Evolutionary conservation across 2,113 vertebrate species (phyloP), one percentile per base, ranked within the genome.

Genomic region (Opisthocomus hoazin): DNA sequence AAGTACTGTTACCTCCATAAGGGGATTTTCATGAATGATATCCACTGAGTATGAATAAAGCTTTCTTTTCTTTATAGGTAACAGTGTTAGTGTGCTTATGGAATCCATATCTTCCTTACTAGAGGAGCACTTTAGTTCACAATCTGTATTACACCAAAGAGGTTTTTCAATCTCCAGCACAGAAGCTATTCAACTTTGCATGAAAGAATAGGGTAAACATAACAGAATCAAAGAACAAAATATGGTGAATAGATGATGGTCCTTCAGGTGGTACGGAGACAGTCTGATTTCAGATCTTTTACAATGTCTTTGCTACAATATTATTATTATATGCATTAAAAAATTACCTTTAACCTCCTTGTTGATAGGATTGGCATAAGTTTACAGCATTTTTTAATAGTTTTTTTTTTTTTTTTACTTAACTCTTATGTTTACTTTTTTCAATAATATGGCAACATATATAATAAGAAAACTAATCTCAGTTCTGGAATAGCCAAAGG

Each of bases 401-500:
- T 1, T 18, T 2, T 0, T 0, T 2, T 17, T 2, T 17, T 41
- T 53, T 75, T 41, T 32, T 11, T 4, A 53, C 4, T 24, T 43
- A 64, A n/a, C 5, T 16, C 2, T 37, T 36, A 12, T 7, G 5
- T 53, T 63, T 56, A 20, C 12, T 12, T 73, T 79, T 86, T 84
- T 54, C 20, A 61, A 41, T 5, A n/a, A 39, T 20, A 34, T 45
- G 24, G 23, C 5, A 60, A 45, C 0, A 53, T 50, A n/a, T 14
- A 9, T 18, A 10, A 36, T 46, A 71, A 45, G 21, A 46, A 37
- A 32, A 80, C 2, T 21, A 34, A 43, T 54, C n/a, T 54, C 54
- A 66, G 3, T 63, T 71, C 23, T 81, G 27, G 8, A 66, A 34
- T 11, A 73, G 9, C 7, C 13, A 66, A 58, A 89, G 19, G 7